Base-by-base conservation (phyloP, 2,888 invertebrate species). In the Trissolcus brochymenae region DNA sequence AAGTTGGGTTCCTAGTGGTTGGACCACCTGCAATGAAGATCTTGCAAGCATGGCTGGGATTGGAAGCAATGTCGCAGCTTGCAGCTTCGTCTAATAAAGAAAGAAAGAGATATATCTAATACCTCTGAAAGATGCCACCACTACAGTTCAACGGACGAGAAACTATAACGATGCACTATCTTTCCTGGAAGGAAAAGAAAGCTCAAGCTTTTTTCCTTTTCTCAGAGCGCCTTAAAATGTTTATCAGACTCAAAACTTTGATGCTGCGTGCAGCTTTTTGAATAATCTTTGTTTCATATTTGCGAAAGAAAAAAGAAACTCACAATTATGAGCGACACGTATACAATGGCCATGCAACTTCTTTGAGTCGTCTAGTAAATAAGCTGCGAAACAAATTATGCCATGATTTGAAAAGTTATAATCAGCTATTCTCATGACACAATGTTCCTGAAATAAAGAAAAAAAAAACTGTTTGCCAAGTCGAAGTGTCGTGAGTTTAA, bases 1-100 rank as follows among this genome's bases (percentile, higher is more conserved):
- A 29, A 49, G 62, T 13, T 60, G 57, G 46, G 60, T 40, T 51
- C 57, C 46, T 53, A 54, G 49, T 51, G 79, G 76, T 79, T 77
- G 80, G 79, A 17, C 78, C 78, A 81, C 64, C 75, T 80, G 80
- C 74, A 79, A 81, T 57, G 57, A 62, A 71, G 80, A 77, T 78
- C 78, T 77, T 76, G 80, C 66, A 60, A 67, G 76, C 79, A 74
- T 75, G 50, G 35, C 56, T 53, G 19, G 61, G 80, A 79, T 79
- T 80, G 64, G 60, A 25, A 73, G 65, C 61, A 75, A 59, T 71
- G 55, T 75, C 62, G 50, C 60, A 66, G 70, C 9, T 40, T 16
- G 25, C 21, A 51, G 68, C 49, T 41, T 19, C 46, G 25, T 21
- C 19, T 43, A 76, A 75, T 49, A 53, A 40, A 62, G 59, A 59